phyloP scores from a whole-genome alignment of 2,797 vertebrate genomes.

The Anas capensis region DNA sequence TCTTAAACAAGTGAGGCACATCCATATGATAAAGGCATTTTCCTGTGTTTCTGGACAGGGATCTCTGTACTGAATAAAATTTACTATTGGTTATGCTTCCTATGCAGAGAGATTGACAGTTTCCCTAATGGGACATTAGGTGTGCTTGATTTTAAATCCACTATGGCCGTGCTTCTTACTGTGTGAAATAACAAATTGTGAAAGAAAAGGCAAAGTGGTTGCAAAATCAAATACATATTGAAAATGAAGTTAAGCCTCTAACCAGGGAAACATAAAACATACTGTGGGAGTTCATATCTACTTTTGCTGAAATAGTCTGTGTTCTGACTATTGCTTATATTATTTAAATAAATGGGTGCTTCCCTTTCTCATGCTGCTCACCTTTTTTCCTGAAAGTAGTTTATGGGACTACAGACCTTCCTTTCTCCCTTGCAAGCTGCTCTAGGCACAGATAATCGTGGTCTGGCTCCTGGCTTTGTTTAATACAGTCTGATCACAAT shows the following conservation, averaged over 20 bases:
- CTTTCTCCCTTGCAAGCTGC: background rate
- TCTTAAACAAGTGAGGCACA: background rate
- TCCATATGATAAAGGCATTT: background rate
- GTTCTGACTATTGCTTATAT: background rate
- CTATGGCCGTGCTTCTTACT: background rate
- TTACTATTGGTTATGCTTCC: background rate
- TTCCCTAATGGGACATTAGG: background rate
- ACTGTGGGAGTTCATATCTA: background rate
- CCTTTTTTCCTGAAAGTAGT: background rate
- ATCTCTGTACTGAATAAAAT: background rate
- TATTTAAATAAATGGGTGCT: background rate
- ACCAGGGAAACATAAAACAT: background rate
- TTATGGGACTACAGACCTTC: background rate
- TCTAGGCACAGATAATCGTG: background rate
- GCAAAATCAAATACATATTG: background rate
- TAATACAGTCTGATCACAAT: background rate
- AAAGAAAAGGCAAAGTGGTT: background rate
- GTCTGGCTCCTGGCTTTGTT: background rate
- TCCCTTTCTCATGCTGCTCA: background rate
- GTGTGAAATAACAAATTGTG: background rate
- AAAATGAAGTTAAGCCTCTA: background rate
- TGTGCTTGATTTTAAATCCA: background rate
- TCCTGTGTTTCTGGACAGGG: background rate
- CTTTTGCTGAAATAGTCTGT: background rate
- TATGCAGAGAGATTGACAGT: rapidly evolving